phyloP scores from a whole-genome alignment of 2,888 invertebrate genomes.

The Drosophila longiperda region DNA sequence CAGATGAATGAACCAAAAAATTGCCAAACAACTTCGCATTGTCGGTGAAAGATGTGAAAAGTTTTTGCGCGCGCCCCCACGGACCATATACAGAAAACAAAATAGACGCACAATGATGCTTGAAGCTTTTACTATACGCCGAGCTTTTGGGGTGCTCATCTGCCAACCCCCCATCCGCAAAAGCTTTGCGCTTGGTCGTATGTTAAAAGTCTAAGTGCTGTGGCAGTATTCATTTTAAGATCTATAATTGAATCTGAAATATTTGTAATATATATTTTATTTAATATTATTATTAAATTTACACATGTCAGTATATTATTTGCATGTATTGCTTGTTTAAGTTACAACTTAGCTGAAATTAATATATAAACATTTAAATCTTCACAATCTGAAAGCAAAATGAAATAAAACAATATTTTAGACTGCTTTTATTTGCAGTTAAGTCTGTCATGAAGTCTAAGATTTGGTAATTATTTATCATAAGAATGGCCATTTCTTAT shows the following conservation, averaged over 20 bases:
- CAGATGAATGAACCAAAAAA: constrained; percentile 75
- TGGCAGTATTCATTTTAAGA: constrained; percentile 2
- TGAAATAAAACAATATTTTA: not conserved
- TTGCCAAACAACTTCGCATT: constrained; percentile 71
- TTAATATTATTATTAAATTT: not conserved
- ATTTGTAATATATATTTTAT: not conserved
- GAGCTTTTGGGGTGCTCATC: constrained; percentile 54
- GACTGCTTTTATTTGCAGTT: not conserved
- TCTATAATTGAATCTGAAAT: not conserved
- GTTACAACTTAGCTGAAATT: too few relatives aligned
- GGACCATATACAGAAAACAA: constrained; percentile 49
- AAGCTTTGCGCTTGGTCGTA: constrained; percentile 17
- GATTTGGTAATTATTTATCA: not conserved
- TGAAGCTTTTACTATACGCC: constrained; percentile 68
- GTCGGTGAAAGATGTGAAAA: constrained; percentile 66
- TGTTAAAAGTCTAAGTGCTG: constrained; percentile 42
- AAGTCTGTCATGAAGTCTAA: not conserved
- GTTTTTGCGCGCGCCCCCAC: constrained; percentile 53
- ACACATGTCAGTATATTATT: not conserved
- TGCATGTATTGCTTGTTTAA: too few relatives aligned
- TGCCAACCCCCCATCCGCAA: constrained; percentile 13
- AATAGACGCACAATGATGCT: constrained; percentile 24
- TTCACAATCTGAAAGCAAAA: too few relatives aligned
- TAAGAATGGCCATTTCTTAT: not conserved
- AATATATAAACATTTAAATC: not conserved